Evolutionary conservation across 2,888 invertebrate genomes (phyloP), one percentile per base, ranked within the genome.

Genomic region (Caenorhabditis afra): DNA sequence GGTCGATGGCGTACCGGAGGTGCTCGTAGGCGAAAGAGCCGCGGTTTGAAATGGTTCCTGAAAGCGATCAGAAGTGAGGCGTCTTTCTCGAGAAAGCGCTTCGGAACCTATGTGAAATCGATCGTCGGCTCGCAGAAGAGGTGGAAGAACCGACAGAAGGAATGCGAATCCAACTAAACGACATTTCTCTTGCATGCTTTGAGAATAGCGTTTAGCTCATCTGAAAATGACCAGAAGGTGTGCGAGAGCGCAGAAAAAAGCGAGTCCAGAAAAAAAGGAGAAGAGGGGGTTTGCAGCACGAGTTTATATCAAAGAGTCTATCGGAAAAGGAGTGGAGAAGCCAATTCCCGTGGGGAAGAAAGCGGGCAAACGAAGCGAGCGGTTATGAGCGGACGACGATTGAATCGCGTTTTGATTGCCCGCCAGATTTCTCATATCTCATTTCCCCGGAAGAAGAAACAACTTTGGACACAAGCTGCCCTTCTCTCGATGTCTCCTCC

Each of bases 21-120:
- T 86, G 86, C 62, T 87, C 87, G 81, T 84, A 87, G 16, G 81
- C 75, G 53, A 87, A 79, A 20, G 83, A 81, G 18, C 86, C 87
- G 4, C 73, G 66, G 18, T 58, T 52, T 37, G 79, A 77, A 39
- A 77, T 81, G 55, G 84, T 83, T 12, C 84, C 84, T 84, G 23
- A 2, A 68, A 45, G 12, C 41, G n/a, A n/a, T n/a, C n/a, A n/a
- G n/a, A n/a, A n/a, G n/a, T n/a, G n/a, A n/a, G n/a, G n/a, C n/a
- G n/a, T n/a, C n/a, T n/a, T n/a, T n/a, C n/a, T n/a, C n/a, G n/a
- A n/a, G n/a, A n/a, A n/a, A n/a, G n/a, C n/a, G n/a, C n/a, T n/a
- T n/a, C n/a, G n/a, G 37, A 23, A 70, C 68, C 79, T 64, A 73
- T 73, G 39, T 79, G 73, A 61, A 79, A 79, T 58, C 73, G 67